Evolutionary conservation across 2,888 invertebrate genomes (phyloP), one percentile per base, ranked within the genome.

Genomic region (Osmoderma eremita): DNA sequence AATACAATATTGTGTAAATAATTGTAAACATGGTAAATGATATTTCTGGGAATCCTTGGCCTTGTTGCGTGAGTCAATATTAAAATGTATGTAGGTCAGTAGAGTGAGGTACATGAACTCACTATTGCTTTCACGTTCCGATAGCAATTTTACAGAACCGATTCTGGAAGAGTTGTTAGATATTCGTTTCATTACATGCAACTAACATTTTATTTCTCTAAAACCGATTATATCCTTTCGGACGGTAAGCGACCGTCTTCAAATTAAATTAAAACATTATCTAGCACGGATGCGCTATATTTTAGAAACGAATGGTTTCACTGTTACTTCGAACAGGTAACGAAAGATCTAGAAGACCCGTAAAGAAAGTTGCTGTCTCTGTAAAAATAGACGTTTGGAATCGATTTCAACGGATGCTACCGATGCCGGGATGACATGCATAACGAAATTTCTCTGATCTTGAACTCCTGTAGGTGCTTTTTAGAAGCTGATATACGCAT

Each of bases 41-140:
- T 64, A 69, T 67, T 65, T 70, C 69, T 67, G 66, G 69, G 30
- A 65, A 69, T 69, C 68, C 69, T 68, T 72, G 70, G 69, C 70
- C 70, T 71, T 72, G 70, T 71, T 30, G 61, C 39, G 72, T 68
- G 66, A 13, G 69, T 70, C 66, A 70, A 70, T 71, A 68, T 69
- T 65, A 67, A 66, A 67, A 69, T 63, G 63, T 67, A 72, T 68
- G 72, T 72, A 67, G 70, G 73, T 73, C 72, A 72, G 73, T 73
- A 69, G 70, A 69, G 68, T 71, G 70, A 65, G 70, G 71, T 67
- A 72, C 69, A 69, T 71, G 71, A 69, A 72, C 71, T 72, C 71
- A 73, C 73, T 73, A 73, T 73, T 73, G 73, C 73, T 73, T 73
- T 73, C 73, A 73, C 72, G 67, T 58, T 69, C 64, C 58, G 67